A percentile compares a stretch with the other conserved stretches of the same genome.
Evolutionary conservation across 1,140 invertebrate species (phyloP).

Genomic region (Brachionus paranguensis): DNA sequence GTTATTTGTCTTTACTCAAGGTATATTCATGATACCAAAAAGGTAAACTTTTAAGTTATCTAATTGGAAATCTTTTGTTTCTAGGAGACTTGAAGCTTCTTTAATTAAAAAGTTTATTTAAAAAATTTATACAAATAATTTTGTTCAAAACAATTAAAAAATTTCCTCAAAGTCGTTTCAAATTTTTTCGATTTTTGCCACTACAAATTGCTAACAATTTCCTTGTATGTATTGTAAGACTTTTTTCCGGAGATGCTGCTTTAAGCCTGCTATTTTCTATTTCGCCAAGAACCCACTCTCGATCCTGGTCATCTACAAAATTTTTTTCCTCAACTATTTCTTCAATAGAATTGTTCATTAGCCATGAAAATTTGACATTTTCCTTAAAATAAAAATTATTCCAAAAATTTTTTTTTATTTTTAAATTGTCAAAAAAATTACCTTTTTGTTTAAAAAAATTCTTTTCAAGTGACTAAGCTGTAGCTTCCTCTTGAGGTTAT

Average conservation of each 20-base stretch:
- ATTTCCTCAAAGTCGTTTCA: not conserved
- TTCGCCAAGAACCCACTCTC: not conserved
- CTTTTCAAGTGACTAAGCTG: not conserved
- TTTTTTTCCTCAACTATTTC: not conserved
- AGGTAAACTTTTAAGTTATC: not conserved
- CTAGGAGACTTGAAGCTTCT: not conserved
- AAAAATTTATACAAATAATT: not conserved
- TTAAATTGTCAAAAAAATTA: not conserved
- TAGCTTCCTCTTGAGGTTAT: not conserved
- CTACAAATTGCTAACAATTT: not conserved
- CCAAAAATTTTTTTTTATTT: not conserved
- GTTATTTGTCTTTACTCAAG: not conserved
- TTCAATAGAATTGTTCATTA: not conserved
- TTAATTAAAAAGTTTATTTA: not conserved
- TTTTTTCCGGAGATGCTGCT: not conserved
- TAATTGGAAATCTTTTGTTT: constrained; percentile 8
- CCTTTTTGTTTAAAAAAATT: not conserved
- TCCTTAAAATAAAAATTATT: not conserved
- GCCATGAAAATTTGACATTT: not conserved
- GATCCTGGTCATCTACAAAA: not conserved
- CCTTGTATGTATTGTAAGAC: not conserved
- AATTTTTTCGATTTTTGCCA: not conserved
- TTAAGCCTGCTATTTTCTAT: not conserved
- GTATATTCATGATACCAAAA: not conserved
- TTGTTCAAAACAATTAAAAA: constrained; percentile 9